Conservation (phyloP, 2,797 vertebrate species). For the Manis pentadactyla region DNA sequence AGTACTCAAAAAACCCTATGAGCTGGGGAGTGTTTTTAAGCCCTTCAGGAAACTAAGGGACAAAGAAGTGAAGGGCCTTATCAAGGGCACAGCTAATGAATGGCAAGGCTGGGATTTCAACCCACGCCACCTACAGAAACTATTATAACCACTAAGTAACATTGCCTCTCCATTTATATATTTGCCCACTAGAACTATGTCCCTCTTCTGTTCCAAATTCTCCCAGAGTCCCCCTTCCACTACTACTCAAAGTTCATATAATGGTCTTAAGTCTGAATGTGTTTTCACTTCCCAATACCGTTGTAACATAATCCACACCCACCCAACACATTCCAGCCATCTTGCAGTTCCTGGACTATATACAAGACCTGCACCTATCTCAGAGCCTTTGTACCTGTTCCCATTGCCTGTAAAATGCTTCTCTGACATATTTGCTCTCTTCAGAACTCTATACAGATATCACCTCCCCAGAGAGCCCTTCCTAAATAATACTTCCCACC, state of each 20-base stretch:
- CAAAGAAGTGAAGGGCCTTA: background rate
- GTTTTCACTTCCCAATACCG: background rate
- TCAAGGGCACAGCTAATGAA: slow-evolving; percentile 11
- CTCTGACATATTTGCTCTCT: background rate
- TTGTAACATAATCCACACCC: background rate
- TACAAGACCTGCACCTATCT: background rate
- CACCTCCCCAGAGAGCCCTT: background rate
- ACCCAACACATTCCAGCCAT: background rate
- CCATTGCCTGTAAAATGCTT: background rate
- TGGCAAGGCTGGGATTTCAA: background rate
- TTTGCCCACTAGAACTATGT: background rate
- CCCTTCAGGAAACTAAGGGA: background rate
- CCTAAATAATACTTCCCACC: background rate
- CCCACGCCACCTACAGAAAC: background rate
- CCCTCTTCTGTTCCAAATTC: background rate
- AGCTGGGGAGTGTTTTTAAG: background rate
- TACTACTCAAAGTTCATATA: background rate
- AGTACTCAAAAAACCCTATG: background rate
- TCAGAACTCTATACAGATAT: background rate
- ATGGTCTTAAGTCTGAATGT: background rate
- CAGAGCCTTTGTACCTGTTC: background rate
- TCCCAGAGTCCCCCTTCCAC: background rate
- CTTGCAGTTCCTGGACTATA: slow-evolving; percentile 9
- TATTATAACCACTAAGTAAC: background rate
- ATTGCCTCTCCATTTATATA: background rate